Conservation (phyloP, 1,140 invertebrate genomes). For the Cyrtorhinus lividipennis region DNA sequence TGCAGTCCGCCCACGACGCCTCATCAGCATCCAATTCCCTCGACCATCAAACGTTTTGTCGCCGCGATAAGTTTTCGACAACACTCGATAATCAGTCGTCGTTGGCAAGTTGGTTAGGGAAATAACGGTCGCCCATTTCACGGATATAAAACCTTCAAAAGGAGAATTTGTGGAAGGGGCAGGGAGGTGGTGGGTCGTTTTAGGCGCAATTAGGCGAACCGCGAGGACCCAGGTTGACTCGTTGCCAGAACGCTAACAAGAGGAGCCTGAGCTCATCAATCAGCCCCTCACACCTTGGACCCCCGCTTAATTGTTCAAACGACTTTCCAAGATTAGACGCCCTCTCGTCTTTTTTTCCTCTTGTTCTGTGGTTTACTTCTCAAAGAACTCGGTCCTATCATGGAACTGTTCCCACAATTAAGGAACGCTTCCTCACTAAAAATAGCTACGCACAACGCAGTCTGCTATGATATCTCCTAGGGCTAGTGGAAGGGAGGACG, state of each 20-base stretch:
- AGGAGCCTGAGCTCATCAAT: neutral
- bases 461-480: too few relatives aligned
- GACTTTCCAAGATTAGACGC: slow-evolving; percentile 4
- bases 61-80: neutral
- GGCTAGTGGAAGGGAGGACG: too few relatives aligned
- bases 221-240: neutral
- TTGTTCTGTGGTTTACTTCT: too few relatives aligned
- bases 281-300: neutral
- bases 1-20: too few relatives aligned
- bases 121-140: neutral
- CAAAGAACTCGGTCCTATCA: neutral
- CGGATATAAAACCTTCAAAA: neutral
- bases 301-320: slow-evolving; percentile 8
- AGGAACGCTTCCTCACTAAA: neutral
- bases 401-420: slow-evolving; percentile 2
- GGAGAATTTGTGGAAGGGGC: neutral
- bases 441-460: neutral
- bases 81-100: neutral
- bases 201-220: slow-evolving; percentile 1
- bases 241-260: slow-evolving; percentile 7
- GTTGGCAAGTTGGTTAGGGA: neutral
- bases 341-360: neutral
- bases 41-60: neutral
- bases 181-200: neutral
- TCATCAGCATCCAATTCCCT: too few relatives aligned